Conservation (phyloP, 2,797 vertebrate species). For the Gadopsis marmoratus region DNA sequence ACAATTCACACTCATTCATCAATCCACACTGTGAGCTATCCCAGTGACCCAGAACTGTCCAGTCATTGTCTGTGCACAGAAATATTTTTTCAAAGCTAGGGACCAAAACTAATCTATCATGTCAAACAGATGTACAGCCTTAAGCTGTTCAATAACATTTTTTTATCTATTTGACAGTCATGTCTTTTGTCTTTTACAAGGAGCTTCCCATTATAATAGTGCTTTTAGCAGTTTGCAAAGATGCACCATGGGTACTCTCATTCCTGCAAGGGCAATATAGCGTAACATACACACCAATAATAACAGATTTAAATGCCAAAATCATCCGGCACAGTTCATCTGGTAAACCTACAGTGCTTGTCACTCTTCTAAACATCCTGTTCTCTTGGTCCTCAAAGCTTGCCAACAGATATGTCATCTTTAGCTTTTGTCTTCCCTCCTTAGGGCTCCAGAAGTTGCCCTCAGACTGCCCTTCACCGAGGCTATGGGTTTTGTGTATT, state of each 20-base stretch:
- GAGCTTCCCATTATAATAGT: neutral
- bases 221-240: slow-evolving; percentile 6
- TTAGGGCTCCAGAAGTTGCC: slow-evolving; percentile 42
- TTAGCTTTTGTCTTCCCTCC: neutral
- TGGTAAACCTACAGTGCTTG: neutral
- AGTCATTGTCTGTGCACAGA: slow-evolving; percentile 37
- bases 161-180: neutral
- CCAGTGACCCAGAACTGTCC: slow-evolving; percentile 64
- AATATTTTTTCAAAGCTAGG: slow-evolving; percentile 39
- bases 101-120: slow-evolving; percentile 47
- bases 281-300: neutral
- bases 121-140: slow-evolving; percentile 36
- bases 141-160: slow-evolving; percentile 24
- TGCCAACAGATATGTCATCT: neutral
- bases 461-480: slow-evolving; percentile 52
- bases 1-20: slow-evolving; percentile 37
- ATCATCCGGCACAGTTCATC: neutral
- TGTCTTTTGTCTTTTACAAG: slow-evolving; percentile 17
- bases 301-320: neutral
- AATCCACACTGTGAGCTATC: slow-evolving; percentile 33
- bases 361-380: neutral
- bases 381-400: neutral
- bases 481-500: slow-evolving; percentile 2
- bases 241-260: neutral
- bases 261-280: slow-evolving; percentile 4